Percentiles rank a stretch among this genome's conserved stretches.
These are phyloP conservation scores for Agriopis aurantiaria DNA, from an alignment of 2,888 invertebrate genomes.

Conservation along the genomic window DNA sequence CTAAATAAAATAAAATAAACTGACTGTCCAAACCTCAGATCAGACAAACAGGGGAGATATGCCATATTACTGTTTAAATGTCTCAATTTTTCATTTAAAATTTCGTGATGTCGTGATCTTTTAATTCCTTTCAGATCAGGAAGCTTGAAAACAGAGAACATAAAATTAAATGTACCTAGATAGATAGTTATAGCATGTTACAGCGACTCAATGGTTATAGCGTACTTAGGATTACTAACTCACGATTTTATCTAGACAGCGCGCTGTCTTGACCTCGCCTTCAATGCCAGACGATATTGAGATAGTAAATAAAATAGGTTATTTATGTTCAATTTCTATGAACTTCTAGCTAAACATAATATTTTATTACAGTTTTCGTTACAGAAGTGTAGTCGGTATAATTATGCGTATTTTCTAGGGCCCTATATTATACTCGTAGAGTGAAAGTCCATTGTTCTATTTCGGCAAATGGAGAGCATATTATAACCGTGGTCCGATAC, in stretches of 20 bases:
- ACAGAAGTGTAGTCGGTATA: neutral
- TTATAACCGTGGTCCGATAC: no score
- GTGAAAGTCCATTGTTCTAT: no score
- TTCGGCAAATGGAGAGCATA: no score
- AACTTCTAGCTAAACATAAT: slow-evolving; percentile 11
- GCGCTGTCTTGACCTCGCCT: slow-evolving; percentile 48
- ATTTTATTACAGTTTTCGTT: no score
- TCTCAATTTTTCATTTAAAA: no score
- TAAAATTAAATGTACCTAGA: neutral
- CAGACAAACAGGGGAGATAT: no score
- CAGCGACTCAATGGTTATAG: neutral
- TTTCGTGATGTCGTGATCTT: neutral
- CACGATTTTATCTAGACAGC: slow-evolving; percentile 38
- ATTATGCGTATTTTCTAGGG: neutral
- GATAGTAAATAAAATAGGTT: slow-evolving; percentile 21
- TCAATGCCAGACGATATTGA: slow-evolving; percentile 51
- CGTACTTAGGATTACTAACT: slow-evolving; percentile 23
- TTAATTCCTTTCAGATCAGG: slow-evolving; percentile 7
- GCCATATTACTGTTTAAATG: no score
- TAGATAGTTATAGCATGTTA: neutral
- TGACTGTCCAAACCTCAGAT: no score
- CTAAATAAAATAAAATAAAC: neutral
- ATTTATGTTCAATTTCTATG: slow-evolving; percentile 6
- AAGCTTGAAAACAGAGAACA: neutral
- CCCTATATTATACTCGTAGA: no score